phyloP scores from a whole-genome alignment of 2,888 invertebrate genomes.

The Rapana venosa region DNA sequence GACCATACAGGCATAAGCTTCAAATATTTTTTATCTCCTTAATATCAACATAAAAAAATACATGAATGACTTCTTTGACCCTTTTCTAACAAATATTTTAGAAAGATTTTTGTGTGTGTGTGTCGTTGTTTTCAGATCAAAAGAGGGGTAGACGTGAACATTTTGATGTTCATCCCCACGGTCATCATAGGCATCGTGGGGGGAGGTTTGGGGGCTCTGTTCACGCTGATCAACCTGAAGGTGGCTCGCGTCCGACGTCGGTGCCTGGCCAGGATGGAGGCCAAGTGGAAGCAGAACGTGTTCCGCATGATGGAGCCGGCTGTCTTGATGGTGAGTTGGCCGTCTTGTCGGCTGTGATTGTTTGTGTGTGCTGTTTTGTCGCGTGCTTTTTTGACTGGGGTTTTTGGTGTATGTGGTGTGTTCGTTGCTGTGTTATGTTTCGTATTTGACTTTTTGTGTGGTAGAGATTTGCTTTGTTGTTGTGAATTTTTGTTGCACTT shows the following conservation, averaged over 20 bases:
- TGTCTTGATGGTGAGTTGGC: constrained; percentile 69
- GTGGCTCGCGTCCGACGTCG: constrained; percentile 74
- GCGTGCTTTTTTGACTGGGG: too few species aligned
- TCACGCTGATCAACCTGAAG: constrained; percentile 78
- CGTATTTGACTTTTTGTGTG: too few species aligned
- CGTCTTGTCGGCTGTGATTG: background rate
- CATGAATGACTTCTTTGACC: too few species aligned
- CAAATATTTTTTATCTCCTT: too few species aligned
- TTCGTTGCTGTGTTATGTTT: background rate
- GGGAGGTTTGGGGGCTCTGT: constrained; percentile 77
- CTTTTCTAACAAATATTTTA: too few species aligned
- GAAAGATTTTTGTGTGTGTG: background rate
- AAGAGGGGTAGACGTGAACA: constrained; percentile 77
- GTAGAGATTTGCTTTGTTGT: too few species aligned
- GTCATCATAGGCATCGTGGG: constrained; percentile 77
- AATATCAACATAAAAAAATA: too few species aligned
- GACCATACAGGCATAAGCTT: too few species aligned
- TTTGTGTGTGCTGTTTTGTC: background rate
- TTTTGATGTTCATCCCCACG: constrained; percentile 78
- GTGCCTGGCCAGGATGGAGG: constrained; percentile 69
- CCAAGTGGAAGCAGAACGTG: constrained; percentile 53
- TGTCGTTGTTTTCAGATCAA: constrained; percentile 56
- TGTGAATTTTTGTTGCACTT: background rate
- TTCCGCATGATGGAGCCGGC: constrained; percentile 75
- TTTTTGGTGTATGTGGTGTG: background rate